Evolutionary conservation across 2,888 invertebrate species (phyloP).

Genomic region (Tetheella fluctuosa): DNA sequence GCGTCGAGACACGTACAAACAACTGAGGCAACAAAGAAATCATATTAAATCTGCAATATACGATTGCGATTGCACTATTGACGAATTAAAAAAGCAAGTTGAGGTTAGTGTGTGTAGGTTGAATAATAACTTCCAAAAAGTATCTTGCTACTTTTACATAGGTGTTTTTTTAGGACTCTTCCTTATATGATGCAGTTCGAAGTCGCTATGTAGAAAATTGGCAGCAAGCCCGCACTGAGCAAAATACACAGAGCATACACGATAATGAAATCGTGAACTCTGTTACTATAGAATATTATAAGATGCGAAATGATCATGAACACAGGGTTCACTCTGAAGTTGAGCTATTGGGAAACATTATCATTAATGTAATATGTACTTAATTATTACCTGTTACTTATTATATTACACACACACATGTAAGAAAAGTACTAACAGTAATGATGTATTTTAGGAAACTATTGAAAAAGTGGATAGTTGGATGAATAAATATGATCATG

Average conservation of each 20-base stretch:
- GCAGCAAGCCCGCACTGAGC: slow-evolving; percentile 69
- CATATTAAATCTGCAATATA: slow-evolving; percentile 60
- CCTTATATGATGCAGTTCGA: slow-evolving; percentile 48
- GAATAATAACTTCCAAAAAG: not conserved
- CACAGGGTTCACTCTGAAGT: slow-evolving; percentile 70
- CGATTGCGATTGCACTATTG: slow-evolving; percentile 56
- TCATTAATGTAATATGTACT: slow-evolving; percentile 55
- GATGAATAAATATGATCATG: slow-evolving; percentile 74
- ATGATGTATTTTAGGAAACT: slow-evolving; percentile 55
- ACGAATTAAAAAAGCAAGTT: slow-evolving; percentile 48
- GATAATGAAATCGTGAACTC: slow-evolving; percentile 47
- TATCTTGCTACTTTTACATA: slow-evolving; percentile 5
- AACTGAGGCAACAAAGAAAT: slow-evolving; percentile 61
- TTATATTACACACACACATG: no score
- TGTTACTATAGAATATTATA: slow-evolving; percentile 51
- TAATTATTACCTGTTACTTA: no score
- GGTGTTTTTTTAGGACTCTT: slow-evolving; percentile 42
- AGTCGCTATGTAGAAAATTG: slow-evolving; percentile 63
- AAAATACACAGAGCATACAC: slow-evolving; percentile 51
- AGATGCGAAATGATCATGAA: slow-evolving; percentile 60
- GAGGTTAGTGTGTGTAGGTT: slow-evolving; percentile 48
- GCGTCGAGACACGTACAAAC: slow-evolving; percentile 55
- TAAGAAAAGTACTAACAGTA: no score
- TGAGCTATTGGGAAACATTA: slow-evolving; percentile 65
- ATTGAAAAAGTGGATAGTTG: slow-evolving; percentile 61